Evolutionary conservation across 2,888 invertebrate genomes (phyloP), one percentile per base, ranked within the genome.

Genomic region (Macaria notata): DNA sequence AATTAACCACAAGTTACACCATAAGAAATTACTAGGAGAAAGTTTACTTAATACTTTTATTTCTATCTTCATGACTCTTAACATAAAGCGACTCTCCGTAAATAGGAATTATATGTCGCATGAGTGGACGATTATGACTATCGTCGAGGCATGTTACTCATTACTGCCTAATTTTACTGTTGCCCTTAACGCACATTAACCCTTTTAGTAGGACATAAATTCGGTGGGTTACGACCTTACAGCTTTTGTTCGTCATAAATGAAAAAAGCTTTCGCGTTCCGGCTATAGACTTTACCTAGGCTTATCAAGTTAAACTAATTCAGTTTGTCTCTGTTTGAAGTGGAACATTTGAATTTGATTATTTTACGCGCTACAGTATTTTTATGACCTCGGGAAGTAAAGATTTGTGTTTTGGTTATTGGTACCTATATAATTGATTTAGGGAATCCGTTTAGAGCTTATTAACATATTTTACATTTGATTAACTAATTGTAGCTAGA

Each of bases 101-200:
- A 36, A 36, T 36, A 36, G 4, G 33, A 36, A 36, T 36, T 43
- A 31, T 4, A 19, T 33, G 44, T 44, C 7, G 50, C 38, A 30
- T 44, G 44, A 50, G 29, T 30, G 44, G 33, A 44, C 43, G 9
- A 50, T 50, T 44, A 44, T 41, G 31, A 3, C 46, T 31, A 42
- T 43, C 44, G 33, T 52, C 8, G 33, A 33, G 39, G 41, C 49
- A 56, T 56, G 46, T 9, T 49, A 36, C 41, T 45, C 54, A 49
- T 55, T 45, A 49, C 43, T 54, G 9, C 45, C 31, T 54, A 45
- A 53, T 47, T 53, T 53, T 53, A 48, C 43, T 48, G 48, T 29
- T 48, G 30, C 44, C 39, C 41, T 55, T 55, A 45, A 46, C 46
- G 54, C 49, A 46, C 49, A 45, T 55, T 46, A 55, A 49, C 49